These are phyloP conservation scores for Nothoprocta perdicaria DNA, from an alignment of 2,113 vertebrate species.

Conservation along the genomic window DNA sequence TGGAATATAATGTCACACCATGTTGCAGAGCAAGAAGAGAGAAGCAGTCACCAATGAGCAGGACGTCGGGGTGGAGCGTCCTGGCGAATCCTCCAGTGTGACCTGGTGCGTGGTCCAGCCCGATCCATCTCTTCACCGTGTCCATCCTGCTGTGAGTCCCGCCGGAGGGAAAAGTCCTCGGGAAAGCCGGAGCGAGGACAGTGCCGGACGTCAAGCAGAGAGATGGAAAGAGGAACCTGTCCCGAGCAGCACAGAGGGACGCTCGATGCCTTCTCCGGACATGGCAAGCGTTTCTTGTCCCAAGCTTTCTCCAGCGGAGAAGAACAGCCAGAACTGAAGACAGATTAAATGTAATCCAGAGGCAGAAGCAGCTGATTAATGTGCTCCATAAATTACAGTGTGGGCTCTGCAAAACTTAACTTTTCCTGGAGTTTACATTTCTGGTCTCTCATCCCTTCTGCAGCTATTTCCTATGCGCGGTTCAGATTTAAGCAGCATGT, in stretches of 20 bases:
- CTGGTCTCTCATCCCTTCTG: not conserved
- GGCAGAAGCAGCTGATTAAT: not conserved
- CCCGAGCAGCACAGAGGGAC: constrained; percentile 20
- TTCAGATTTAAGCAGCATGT: accelerated
- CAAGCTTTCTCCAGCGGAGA: not conserved
- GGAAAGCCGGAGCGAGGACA: not conserved
- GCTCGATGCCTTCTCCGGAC: constrained; percentile 12
- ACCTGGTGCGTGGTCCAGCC: no score
- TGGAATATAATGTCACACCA: constrained; percentile 23
- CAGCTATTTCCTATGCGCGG: not conserved
- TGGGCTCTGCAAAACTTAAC: not conserved
- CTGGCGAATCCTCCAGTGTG: not conserved
- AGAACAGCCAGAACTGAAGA: not conserved
- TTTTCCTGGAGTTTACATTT: not conserved
- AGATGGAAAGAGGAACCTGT: constrained; percentile 67
- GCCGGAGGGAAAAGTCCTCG: not conserved
- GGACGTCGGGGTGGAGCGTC: not conserved
- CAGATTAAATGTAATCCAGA: not conserved
- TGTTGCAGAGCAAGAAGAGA: constrained; percentile 21
- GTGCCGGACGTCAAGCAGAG: not conserved
- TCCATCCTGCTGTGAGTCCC: not conserved
- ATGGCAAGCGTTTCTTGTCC: constrained; percentile 28
- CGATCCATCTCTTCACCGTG: no score
- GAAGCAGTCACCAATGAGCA: constrained; percentile 6
- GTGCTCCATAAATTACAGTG: not conserved